phyloP scores from a whole-genome alignment of 2,113 vertebrate genomes.

The Ochotona curzoniae region DNA sequence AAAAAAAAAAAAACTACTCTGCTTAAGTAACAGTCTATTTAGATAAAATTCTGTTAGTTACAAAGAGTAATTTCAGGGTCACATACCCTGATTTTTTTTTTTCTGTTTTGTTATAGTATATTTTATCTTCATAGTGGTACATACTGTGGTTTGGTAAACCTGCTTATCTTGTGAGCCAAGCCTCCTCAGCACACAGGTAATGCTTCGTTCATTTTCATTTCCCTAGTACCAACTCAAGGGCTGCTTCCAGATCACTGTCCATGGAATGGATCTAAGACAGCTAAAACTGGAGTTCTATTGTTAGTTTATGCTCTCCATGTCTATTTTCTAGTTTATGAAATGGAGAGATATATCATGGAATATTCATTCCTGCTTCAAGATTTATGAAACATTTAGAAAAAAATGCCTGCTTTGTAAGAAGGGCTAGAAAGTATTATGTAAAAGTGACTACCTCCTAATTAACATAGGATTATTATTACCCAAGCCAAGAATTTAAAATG shows the following conservation, averaged over 20 bases:
- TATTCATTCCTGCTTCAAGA: not conserved
- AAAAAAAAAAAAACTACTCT: not conserved
- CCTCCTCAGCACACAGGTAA: not conserved
- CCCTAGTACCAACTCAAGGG: not conserved
- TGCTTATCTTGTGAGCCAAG: not conserved
- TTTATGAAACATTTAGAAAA: not conserved
- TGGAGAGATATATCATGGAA: not conserved
- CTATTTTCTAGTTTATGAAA: constrained; percentile 45
- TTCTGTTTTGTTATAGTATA: not conserved
- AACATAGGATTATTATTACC: not conserved
- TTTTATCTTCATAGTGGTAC: not conserved
- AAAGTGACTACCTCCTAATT: constrained; percentile 9
- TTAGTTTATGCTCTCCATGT: not conserved
- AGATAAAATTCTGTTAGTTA: not conserved
- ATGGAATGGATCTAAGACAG: not conserved
- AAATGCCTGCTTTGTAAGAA: not conserved
- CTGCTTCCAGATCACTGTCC: not conserved
- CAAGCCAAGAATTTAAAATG: not conserved
- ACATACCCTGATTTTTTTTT: not conserved
- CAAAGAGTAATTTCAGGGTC: not conserved
- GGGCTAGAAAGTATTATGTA: not conserved
- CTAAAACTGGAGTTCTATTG: not conserved
- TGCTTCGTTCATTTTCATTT: not conserved
- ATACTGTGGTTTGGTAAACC: not conserved
- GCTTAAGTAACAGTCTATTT: constrained; percentile 8